phyloP scores from a whole-genome alignment of 2,113 vertebrate genomes.

The Campylomormyrus tamandua region DNA sequence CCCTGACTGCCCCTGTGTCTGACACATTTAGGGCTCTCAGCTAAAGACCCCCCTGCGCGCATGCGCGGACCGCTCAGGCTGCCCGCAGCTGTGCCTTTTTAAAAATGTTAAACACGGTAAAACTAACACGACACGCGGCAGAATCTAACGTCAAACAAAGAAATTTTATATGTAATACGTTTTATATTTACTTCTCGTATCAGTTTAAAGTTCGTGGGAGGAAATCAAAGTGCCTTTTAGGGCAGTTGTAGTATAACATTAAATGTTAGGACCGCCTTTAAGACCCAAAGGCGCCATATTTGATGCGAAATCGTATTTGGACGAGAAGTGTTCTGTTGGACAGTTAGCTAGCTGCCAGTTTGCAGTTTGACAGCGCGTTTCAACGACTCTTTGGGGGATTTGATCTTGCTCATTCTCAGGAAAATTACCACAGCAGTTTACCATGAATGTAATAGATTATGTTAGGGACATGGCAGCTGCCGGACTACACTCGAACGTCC shows the following conservation, averaged over 20 bases:
- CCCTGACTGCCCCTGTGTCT: constrained; percentile 39
- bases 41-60: constrained; percentile 36
- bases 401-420: background rate
- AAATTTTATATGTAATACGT: background rate
- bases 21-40: constrained; percentile 30
- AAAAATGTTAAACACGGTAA: background rate
- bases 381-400: background rate
- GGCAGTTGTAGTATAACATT: background rate
- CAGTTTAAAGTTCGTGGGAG: background rate
- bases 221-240: background rate
- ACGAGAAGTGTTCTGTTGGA: background rate
- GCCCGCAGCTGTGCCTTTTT: constrained; percentile 12
- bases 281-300: constrained; percentile 53
- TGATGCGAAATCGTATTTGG: constrained; percentile 37
- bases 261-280: constrained; percentile 3
- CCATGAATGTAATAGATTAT: constrained; percentile 86
- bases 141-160: background rate
- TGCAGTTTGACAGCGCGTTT: background rate
- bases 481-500: constrained; percentile 93
- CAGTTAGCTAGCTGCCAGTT: background rate
- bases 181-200: background rate
- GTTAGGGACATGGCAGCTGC: constrained; percentile 93
- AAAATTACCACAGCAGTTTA: constrained; percentile 17
- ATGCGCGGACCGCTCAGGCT: constrained; percentile 35
- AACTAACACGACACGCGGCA: background rate